Conservation (phyloP, 30 jellyfish, hydroid and myxozoan genomes). For the Pseudorhiza aurosa region DNA sequence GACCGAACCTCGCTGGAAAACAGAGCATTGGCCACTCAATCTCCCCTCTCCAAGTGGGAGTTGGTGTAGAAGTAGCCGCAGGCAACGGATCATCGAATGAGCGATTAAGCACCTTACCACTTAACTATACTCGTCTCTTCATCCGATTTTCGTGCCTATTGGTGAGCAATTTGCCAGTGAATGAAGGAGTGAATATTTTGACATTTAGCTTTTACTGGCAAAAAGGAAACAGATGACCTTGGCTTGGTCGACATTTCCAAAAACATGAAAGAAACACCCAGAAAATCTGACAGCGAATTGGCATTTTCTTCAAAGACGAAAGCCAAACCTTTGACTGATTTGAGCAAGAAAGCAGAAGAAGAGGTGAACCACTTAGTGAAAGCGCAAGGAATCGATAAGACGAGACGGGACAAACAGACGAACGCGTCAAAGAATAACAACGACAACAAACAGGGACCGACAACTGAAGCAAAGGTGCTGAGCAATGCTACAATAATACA, state of each 20-base stretch:
- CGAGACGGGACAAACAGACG: slow-evolving; percentile 21
- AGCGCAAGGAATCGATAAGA: slow-evolving; percentile 50
- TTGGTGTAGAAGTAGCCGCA: too few species aligned
- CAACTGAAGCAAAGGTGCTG: not conserved
- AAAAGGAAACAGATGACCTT: slow-evolving; percentile 68
- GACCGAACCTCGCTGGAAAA: too few species aligned
- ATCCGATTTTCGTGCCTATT: too few species aligned
- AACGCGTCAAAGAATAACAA: not conserved
- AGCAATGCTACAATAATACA: slow-evolving; percentile 62
- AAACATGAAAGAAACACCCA: slow-evolving; percentile 28
- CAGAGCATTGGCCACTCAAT: too few species aligned
- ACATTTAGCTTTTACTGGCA: slow-evolving; percentile 67
- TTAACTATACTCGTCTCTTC: too few species aligned
- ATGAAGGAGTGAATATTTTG: too few species aligned
- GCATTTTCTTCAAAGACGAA: slow-evolving; percentile 41
- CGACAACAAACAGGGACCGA: not conserved
- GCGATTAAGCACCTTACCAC: too few species aligned
- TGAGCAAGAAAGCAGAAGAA: slow-evolving; percentile 95
- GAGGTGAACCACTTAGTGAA: slow-evolving; percentile 84
- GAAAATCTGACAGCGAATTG: slow-evolving; percentile 14
- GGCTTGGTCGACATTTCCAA: slow-evolving; percentile 44
- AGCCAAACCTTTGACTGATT: slow-evolving; percentile 92
- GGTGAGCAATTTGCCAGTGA: too few species aligned
- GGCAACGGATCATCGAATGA: too few species aligned
- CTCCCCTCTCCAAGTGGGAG: too few species aligned